Evolutionary conservation across 2,888 invertebrate species (phyloP), one percentile per base, ranked within the genome.

Genomic region (Ophion slaviceki): DNA sequence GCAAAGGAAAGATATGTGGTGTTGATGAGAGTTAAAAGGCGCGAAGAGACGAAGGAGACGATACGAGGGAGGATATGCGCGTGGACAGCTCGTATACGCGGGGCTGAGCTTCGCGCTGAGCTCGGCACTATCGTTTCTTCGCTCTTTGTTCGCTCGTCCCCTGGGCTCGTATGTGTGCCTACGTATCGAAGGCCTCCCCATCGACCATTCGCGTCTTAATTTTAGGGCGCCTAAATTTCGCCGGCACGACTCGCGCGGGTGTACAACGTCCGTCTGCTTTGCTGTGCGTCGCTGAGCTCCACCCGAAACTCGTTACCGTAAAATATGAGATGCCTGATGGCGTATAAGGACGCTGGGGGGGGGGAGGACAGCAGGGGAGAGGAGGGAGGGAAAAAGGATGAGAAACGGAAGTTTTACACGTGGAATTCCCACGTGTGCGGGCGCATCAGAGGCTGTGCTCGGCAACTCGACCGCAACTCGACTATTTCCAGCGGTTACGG

Each of bases 401-500:
- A 32, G 28, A 77, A 59, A 61, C 17, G 68, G 11, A 45, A 68
- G 68, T 47, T 47, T 77, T 71, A 72, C 74, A 80, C 83, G 80
- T 64, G 78, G 24, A 86, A 86, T 86, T 86, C 83, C 78, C 86
- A 83, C 83, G 86, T 86, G 86, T 78, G 80, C 76, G 32, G 24
- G 70, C 61, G 67, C 72, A 40, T 66, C 72, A 10, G 40, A 72
- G 36, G n/a, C 24, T 17, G 53, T 61, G 61, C 14, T 11, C 57
- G 57, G 40, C 74, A 62, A 53, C 59, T 57, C 62, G 45, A 72
- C 24, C 32, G 45, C 59, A 74, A 83, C 79, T 82, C 85, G 74
- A 88, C 88, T 88, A 88, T 88, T 88, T 86, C 88, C 84, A 87
- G 86, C 85, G 87, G 88, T 88, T 88, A 86, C 84, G 83, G 82